phyloP scores from a whole-genome alignment of 2,797 vertebrate species.

The Euphonia xanthogaster region DNA sequence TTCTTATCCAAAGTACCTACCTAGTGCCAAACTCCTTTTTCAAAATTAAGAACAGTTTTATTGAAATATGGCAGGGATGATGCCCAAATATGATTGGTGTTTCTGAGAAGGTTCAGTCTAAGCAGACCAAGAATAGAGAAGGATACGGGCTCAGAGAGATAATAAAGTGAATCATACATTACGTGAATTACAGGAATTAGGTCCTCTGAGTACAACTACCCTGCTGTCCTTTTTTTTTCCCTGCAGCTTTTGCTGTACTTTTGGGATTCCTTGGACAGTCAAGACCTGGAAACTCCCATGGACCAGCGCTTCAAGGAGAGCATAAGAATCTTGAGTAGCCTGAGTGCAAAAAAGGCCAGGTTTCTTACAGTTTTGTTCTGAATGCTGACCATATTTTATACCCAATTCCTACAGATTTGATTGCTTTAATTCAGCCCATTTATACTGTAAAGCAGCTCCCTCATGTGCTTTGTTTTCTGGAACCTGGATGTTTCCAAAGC shows the following conservation, averaged over 20 bases:
- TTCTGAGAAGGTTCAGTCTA: not conserved
- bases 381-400: not conserved
- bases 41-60: not conserved
- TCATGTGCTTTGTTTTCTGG: not conserved
- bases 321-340: not conserved
- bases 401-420: not conserved
- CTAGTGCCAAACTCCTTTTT: not conserved
- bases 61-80: not conserved
- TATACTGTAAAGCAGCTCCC: not conserved
- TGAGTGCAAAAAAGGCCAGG: not conserved
- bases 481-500: not conserved
- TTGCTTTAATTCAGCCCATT: not conserved
- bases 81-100: not conserved
- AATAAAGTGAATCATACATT: not conserved
- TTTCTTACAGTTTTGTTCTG: not conserved
- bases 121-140: not conserved
- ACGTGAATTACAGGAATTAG: not conserved
- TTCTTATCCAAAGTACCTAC: not conserved
- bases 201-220: not conserved
- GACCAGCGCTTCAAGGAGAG: not conserved
- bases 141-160: not conserved
- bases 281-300: not conserved
- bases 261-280: slow-evolving; percentile 17
- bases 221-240: not conserved
- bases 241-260: not conserved